Evolutionary conservation across 2,888 invertebrate species (phyloP), one percentile per base, ranked within the genome.

Genomic region (Andrena trimmerana): DNA sequence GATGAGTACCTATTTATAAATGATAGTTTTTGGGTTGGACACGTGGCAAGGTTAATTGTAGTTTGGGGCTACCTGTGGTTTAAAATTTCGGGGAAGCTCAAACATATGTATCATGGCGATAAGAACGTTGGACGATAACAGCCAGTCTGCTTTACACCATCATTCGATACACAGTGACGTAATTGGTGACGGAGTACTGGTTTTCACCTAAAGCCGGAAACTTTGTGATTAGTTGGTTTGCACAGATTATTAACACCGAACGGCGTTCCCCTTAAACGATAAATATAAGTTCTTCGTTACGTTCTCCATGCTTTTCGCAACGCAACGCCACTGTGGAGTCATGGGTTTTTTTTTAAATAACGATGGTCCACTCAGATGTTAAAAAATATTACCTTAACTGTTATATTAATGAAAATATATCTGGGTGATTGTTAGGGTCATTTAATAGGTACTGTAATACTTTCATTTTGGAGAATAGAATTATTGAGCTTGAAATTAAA

Each of bases 181-280:
- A 80, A 81, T 29, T 1, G 10, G 8, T 54, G 68, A 63, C 69
- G 63, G 5, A 68, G 24, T 10, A 50, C 27, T 36, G 65, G 42
- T 50, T 80, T 80, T 78, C 36, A 2, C 71, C 24, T 59, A 69
- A 76, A 69, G 57, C 81, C 76, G 83, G 72, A 80, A 81, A 77
- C 50, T 20, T 4, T 31, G 8, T 27, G 76, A 68, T 75, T 83
- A 76, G 24, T 48, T 27, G n/a, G 33, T 80, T 72, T 68, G 63
- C 59, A 42, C 52, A n/a, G 24, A 67, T 71, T 69, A 42, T 70
- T 75, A 65, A 71, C 66, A 29, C n/a, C 13, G 3, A 63, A 57
- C 6, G 24, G 62, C 33, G 27, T 42, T 52, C 42, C 36, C 24
- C 6, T 52, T 16, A 10, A 36, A 6, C 16, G 66, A 66, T 27